Conservation (phyloP, 1,140 invertebrate species). For the Holcopasites calliopsidis region DNA sequence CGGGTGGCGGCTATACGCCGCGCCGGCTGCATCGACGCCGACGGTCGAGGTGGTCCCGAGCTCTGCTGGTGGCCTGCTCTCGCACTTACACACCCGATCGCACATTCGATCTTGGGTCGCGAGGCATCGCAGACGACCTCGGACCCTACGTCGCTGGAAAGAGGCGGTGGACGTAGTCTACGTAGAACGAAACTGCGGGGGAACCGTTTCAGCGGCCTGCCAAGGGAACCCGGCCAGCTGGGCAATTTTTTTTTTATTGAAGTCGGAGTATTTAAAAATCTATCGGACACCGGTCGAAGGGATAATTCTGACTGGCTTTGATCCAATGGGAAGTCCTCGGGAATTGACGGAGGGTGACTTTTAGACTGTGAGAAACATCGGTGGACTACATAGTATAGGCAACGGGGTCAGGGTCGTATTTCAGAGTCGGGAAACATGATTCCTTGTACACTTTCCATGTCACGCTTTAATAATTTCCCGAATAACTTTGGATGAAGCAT, state of each 20-base stretch:
- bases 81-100: slow-evolving; percentile 80
- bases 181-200: slow-evolving; percentile 23
- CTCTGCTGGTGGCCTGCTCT: slow-evolving; percentile 80
- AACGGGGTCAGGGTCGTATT: too few relatives aligned
- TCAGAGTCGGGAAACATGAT: too few relatives aligned
- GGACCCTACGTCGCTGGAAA: slow-evolving; percentile 63
- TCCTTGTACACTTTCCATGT: too few relatives aligned
- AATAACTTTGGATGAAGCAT: too few relatives aligned
- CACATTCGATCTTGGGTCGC: slow-evolving; percentile 78
- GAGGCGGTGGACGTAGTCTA: slow-evolving; percentile 11
- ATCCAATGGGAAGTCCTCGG: too few relatives aligned
- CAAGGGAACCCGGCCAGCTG: not conserved
- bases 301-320: too few relatives aligned
- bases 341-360: too few relatives aligned
- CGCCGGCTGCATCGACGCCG: slow-evolving; percentile 57
- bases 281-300: too few relatives aligned
- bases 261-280: not conserved
- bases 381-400: too few relatives aligned
- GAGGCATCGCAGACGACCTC: slow-evolving; percentile 65
- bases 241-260: not conserved
- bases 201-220: not conserved
- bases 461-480: too few relatives aligned
- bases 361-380: not conserved
- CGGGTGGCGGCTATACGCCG: slow-evolving; percentile 25
- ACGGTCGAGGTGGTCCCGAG: slow-evolving; percentile 76